Conservation (phyloP, 2,797 vertebrate genomes). For the Siniperca undulata region DNA sequence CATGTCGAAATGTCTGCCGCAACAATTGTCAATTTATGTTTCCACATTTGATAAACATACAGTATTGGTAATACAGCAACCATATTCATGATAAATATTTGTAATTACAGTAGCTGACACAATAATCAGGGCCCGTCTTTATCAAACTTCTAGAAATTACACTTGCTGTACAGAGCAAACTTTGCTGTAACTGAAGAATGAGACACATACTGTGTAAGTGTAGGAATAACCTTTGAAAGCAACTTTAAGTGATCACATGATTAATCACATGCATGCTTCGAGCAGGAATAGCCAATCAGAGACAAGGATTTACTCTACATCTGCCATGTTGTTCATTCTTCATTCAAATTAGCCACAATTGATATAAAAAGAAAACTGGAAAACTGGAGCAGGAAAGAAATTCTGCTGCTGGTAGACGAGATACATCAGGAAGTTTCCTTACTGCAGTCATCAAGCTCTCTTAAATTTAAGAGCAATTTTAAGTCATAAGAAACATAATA, state of each 20-base stretch:
- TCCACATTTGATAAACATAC: not conserved
- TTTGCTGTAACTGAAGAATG: not conserved
- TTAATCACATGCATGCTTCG: not conserved
- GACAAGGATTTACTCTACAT: not conserved
- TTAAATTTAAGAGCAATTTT: not conserved
- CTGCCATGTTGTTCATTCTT: too few species aligned
- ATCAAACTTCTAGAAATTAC: not conserved
- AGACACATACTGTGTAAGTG: not conserved
- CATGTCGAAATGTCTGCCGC: not conserved
- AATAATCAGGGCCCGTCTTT: not conserved
- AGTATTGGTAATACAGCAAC: not conserved
- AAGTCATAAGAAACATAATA: not conserved
- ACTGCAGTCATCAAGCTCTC: not conserved
- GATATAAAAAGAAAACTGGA: not conserved
- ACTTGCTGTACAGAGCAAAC: not conserved
- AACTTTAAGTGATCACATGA: not conserved
- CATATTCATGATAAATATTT: not conserved
- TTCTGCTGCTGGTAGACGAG: not conserved
- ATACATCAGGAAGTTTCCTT: not conserved
- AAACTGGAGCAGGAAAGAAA: not conserved
- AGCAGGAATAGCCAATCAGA: not conserved
- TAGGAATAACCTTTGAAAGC: not conserved
- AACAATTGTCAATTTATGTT: not conserved
- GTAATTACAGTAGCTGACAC: not conserved
- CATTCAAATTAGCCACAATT: not conserved